Evolutionary conservation across 1,140 invertebrate species (phyloP), one percentile per base, ranked within the genome.

Genomic region (Tribolium castaneum): DNA sequence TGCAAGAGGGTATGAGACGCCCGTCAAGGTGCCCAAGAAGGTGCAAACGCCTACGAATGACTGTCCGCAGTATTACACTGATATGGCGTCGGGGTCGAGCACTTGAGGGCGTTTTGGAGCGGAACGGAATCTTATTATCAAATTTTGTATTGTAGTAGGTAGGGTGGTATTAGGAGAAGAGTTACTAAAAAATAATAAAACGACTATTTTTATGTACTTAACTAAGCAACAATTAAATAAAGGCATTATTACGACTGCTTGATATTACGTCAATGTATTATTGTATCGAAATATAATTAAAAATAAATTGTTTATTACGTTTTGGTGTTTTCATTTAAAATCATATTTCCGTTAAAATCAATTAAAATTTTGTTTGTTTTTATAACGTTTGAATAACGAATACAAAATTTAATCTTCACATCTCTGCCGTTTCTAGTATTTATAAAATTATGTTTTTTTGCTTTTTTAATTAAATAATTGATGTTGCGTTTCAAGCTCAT

Each of bases 1-100:
- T 72, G 82, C 56, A n/a, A 76, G 84, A 84, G 87, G 89, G 35
- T 90, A 90, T 73, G 89, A 89, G 77, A 89, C 86, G 56, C 89
- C 89, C 1, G 87, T 89, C 49, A 89, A 88, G 79, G 80, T 86
- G 1, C 71, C 85, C 0, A 85, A 81, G 51, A 85, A 84, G 10
- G 59, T 86, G 3, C 82, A 81, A 49, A 87, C 86, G 13, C 83
- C 86, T 3, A 82, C 84, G 0, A 87, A 86, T 70, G 87, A 86
- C 74, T 84, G 85, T 13, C 86, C 87, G 0, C 87, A 88, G 52
- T 88, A 88, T 45, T 90, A 90, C 62, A 87, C 89, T 19, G 88
- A 89, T 73, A 90, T 90, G 89, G 83, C 49, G 14, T 51, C 72
- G 22, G 52, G 52, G 25, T 35, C 30, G 34, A 73, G 25, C n/a